Base-by-base conservation (phyloP, 2,797 vertebrate species). In the Siniperca undulata region DNA sequence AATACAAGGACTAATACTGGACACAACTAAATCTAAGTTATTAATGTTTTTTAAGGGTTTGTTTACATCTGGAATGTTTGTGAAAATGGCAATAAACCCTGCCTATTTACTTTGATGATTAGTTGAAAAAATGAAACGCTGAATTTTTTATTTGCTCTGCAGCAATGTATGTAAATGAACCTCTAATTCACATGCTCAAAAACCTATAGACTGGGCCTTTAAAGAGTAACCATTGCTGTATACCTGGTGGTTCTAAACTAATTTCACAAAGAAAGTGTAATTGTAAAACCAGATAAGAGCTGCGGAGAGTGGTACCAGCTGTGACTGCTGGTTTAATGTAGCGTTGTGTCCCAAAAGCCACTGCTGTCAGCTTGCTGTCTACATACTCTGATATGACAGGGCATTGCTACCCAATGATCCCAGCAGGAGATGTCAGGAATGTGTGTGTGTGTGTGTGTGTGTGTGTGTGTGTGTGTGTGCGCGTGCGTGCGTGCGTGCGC, bases 321-420 rank as follows among this genome's bases (percentile, higher is more conserved):
- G 68, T 75, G 42, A 53, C 78, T 84, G 66, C 66, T 40, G 68
- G 75, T 69, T 75, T 88, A 83, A 88, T 86, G 79, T 81, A 70
- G 72, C 77, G n/a, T 82, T 59, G 74, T 68, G 79, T 84, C 82
- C 85, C 86, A 87, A 83, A 88, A 91, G 84, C 67, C 75, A 80
- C 76, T 82, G 82, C 83, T 86, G 88, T 92, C 80, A 79, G 70
- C 78, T 85, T 20, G 4, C 82, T 89, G 86, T 86, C 83, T 67
- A 30, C 56, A 77, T 34, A 56, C 55, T 30, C 60, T 81, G 84
- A 81, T 76, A 78, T 82, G 85, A 82, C 70, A 67, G 74, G 24
- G 69, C 53, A 73, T 83, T 84, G 73, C 82, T 73, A 75, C 73
- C 78, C 79, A 85, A 68, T 82, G 81, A 88, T 91, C 85, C 88